These are phyloP conservation scores for Plagodis dolabraria DNA, from an alignment of 2,888 invertebrate genomes.

Conservation along the genomic window DNA sequence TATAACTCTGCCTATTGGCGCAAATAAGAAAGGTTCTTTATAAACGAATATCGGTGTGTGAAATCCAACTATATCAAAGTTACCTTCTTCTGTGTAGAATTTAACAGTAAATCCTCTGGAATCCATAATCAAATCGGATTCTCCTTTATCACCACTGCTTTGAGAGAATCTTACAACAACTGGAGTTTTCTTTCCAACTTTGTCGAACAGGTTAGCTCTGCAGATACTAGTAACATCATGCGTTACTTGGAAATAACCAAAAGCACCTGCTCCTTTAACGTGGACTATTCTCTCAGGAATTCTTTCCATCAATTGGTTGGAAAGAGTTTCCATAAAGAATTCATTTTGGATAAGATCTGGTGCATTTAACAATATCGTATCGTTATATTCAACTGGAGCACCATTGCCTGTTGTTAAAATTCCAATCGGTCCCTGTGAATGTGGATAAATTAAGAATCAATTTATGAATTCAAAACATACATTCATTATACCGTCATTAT, in stretches of 20 bases:
- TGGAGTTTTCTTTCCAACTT: constrained; percentile 84
- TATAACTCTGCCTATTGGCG: constrained; percentile 28
- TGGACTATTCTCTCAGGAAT: constrained; percentile 97
- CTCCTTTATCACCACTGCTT: constrained; percentile 93
- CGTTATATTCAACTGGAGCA: constrained; percentile 89
- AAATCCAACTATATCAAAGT: constrained; percentile 95
- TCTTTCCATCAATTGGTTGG: constrained; percentile 82
- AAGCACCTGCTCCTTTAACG: constrained; percentile 96
- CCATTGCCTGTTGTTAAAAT: constrained; percentile 89
- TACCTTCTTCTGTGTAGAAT: constrained; percentile 95
- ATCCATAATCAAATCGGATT: constrained; percentile 93
- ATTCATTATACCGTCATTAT: neutral
- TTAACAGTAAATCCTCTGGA: constrained; percentile 68
- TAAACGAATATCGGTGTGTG: constrained; percentile 96
- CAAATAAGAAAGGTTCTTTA: constrained; percentile 93
- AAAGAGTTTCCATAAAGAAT: too few relatives aligned
- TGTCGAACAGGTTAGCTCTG: constrained; percentile 89
- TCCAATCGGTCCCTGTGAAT: neutral
- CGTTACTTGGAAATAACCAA: constrained; percentile 85
- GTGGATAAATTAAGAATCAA: neutral
- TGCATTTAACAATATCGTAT: constrained; percentile 89
- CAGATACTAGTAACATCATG: constrained; percentile 88
- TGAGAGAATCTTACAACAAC: constrained; percentile 88
- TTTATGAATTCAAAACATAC: neutral
- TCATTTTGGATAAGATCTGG: too few relatives aligned